A percentile compares a stretch with the other conserved stretches of the same genome.
These are phyloP conservation scores for Laupala kohalensis DNA, from an alignment of 1,140 invertebrate species.

Conservation along the genomic window DNA sequence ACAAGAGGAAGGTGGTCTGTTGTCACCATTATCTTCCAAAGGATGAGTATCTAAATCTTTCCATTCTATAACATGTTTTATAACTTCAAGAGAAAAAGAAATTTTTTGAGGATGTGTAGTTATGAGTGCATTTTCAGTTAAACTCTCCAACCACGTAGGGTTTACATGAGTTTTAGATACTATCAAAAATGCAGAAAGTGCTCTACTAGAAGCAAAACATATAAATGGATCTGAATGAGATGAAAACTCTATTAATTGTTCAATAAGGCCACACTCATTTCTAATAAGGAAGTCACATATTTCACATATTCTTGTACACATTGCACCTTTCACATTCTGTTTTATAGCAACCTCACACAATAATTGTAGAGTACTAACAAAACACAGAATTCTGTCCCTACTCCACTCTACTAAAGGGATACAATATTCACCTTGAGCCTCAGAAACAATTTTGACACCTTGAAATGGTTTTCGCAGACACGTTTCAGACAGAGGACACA, in stretches of 20 bases:
- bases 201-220: slow-evolving; percentile 62
- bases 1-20: slow-evolving; percentile 31
- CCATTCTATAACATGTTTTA: slow-evolving; percentile 74
- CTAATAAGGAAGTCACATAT: slow-evolving; percentile 64
- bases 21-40: slow-evolving; percentile 47
- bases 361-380: slow-evolving; percentile 66
- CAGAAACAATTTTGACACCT: slow-evolving; percentile 26
- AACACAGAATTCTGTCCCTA: slow-evolving; percentile 52
- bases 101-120: slow-evolving; percentile 59
- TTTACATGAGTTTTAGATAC: slow-evolving; percentile 67
- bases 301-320: slow-evolving; percentile 63
- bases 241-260: slow-evolving; percentile 65
- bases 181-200: slow-evolving; percentile 67
- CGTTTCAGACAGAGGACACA: slow-evolving; percentile 60
- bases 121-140: slow-evolving; percentile 33
- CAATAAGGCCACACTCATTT: slow-evolving; percentile 67
- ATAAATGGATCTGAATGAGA: slow-evolving; percentile 65
- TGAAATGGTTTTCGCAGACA: slow-evolving; percentile 53
- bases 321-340: slow-evolving; percentile 63
- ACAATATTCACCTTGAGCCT: slow-evolving; percentile 31
- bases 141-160: slow-evolving; percentile 58
- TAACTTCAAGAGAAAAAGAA: slow-evolving; percentile 68
- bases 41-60: slow-evolving; percentile 72
- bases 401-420: slow-evolving; percentile 53
- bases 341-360: slow-evolving; percentile 72